Evolutionary conservation across 2,888 invertebrate species (phyloP), one percentile per base, ranked within the genome.

Genomic region (Chromoteleia sp.): DNA sequence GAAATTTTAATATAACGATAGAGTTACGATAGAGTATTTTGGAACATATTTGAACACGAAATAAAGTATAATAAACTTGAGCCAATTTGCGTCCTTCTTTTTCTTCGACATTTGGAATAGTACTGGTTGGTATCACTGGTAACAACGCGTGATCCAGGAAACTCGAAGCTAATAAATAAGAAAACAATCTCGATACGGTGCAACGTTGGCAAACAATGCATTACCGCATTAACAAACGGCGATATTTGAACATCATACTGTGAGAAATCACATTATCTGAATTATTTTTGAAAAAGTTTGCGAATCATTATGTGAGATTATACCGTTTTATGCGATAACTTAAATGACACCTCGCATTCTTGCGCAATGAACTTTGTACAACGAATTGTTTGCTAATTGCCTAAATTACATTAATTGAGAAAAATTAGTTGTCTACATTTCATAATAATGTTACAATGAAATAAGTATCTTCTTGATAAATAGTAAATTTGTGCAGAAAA

Each of bases 281-380:
- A 29, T 52, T 29, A 45, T 43, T 71, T 59, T 19, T 48, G 48
- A 71, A 71, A 50, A 59, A 56, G 68, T 56, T 3, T 33, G 33
- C 7, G 10, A 33, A 33, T 50, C 50, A 71, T 71, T 71, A 30
- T 50, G 54, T 36, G 14, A 12, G 70, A 70, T 56, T n/a, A n/a
- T 48, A 36, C 48, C 7, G 17, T 0, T 3, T 71, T 71, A 50
- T 12, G 54, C 39, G 45, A 59, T 59, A 45, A 45, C 21, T 12
- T 50, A 1, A 43, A 1, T 43, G 56, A 56, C 14, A 43, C 21
- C 33, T 14, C 17, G 45, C 48, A 45, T n/a, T n/a, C n/a, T 70
- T 70, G 70, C 48, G 70, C 58, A 70, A 58, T 21, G 5, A 29
- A 58, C 48, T 30, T 56, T 43, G 56, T 25, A 39, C 54, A 48